phyloP scores from a whole-genome alignment of 2,888 invertebrate genomes.

The Acanthopleura granulata region DNA sequence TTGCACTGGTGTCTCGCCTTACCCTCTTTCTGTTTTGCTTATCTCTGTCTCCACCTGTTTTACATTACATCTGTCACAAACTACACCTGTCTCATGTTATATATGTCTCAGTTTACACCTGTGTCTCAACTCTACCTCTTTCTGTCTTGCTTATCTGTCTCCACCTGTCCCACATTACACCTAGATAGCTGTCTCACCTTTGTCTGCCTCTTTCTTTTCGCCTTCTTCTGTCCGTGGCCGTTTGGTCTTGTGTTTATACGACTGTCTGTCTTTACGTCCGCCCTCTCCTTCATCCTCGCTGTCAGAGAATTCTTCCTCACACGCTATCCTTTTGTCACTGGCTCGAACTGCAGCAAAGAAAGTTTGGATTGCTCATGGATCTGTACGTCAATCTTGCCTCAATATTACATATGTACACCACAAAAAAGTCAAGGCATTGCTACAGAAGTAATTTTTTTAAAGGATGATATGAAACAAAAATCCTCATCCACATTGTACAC shows the following conservation, averaged over 20 bases:
- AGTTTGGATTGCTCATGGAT: not conserved
- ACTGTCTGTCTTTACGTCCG: constrained; percentile 54
- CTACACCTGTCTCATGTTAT: not conserved
- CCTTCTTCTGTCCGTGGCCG: constrained; percentile 52
- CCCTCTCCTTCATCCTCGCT: constrained; percentile 88
- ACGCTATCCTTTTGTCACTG: constrained; percentile 91
- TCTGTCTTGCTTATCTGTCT: not conserved
- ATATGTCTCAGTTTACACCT: not conserved
- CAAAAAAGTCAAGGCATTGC: too few species aligned
- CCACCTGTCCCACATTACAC: not conserved
- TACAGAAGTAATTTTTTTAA: too few species aligned
- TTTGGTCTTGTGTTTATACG: constrained; percentile 58
- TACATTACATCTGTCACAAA: not conserved
- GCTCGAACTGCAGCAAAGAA: constrained; percentile 68
- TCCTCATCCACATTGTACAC: too few species aligned
- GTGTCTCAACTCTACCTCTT: not conserved
- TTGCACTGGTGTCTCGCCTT: too few species aligned
- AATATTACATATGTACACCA: too few species aligned
- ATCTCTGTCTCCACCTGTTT: too few species aligned
- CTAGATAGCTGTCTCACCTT: constrained; percentile 37
- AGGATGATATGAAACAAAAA: too few species aligned
- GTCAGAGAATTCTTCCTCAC: constrained; percentile 88
- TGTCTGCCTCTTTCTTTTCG: constrained; percentile 48
- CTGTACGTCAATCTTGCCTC: too few species aligned
- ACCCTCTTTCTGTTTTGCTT: too few species aligned